Conservation (phyloP, 2,113 vertebrate species). For the Mesitornis unicolor region DNA sequence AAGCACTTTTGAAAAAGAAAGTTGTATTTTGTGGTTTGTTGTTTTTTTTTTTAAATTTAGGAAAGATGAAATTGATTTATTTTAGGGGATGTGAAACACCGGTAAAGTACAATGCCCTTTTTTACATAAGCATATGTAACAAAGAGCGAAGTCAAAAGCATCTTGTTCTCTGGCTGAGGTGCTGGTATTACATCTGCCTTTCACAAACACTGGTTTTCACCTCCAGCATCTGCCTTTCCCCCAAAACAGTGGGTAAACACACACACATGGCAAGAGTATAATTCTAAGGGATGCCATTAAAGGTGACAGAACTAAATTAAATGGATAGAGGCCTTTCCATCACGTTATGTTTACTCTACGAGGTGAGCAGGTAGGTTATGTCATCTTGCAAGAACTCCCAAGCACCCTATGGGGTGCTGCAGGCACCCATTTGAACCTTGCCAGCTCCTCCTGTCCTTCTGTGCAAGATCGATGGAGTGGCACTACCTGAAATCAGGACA, state of each 20-base stretch:
- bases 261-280: fast-evolving
- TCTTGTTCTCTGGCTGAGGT: background rate
- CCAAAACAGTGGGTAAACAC: background rate
- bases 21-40: background rate
- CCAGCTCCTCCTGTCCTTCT: background rate
- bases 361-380: background rate
- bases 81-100: background rate
- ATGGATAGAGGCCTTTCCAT: background rate
- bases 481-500: background rate
- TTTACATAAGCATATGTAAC: background rate
- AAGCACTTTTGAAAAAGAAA: background rate
- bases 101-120: background rate
- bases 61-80: background rate
- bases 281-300: background rate
- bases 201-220: background rate
- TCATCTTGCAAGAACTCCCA: background rate
- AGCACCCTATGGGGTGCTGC: background rate
- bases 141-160: background rate
- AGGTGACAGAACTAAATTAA: background rate
- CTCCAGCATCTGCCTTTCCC: background rate
- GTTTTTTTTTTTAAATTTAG: background rate
- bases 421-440: background rate
- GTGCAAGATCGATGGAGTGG: background rate
- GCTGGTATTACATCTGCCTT: background rate
- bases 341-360: fast-evolving